Conservation (phyloP, 2,797 vertebrate genomes). For the Rhinichthys osculus region DNA sequence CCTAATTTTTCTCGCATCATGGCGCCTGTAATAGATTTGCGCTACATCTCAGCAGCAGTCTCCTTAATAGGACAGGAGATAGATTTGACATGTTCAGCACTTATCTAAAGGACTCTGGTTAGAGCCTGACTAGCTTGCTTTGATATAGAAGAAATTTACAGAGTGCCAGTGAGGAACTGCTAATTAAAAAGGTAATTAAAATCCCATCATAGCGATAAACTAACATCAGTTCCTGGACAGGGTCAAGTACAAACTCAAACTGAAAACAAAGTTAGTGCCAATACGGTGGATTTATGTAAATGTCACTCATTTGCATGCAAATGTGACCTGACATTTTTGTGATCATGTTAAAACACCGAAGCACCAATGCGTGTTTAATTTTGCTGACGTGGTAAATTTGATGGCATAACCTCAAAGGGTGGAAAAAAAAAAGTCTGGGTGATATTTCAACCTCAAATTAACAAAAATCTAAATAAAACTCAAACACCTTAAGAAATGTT, state of each 20-base stretch:
- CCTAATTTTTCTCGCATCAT: conserved; percentile 5
- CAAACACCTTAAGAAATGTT: no score
- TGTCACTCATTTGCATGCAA: conserved; percentile 31
- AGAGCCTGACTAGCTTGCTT: not conserved
- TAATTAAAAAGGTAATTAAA: not conserved
- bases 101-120: not conserved
- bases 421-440: not conserved
- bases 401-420: not conserved
- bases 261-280: not conserved
- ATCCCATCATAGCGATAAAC: not conserved
- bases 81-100: conserved; percentile 18
- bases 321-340: conserved; percentile 31
- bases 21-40: not conserved
- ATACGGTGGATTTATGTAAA: conserved; percentile 22
- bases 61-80: not conserved
- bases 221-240: not conserved
- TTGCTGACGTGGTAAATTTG: not conserved
- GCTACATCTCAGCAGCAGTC: conserved; percentile 8
- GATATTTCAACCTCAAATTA: not conserved
- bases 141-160: not conserved
- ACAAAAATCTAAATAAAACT: not conserved
- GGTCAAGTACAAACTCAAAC: not conserved
- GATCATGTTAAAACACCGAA: not conserved
- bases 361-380: not conserved
- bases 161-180: not conserved